Percentiles rank a stretch among this genome's conserved stretches.
These are phyloP conservation scores for Epinotia demarniana DNA, from an alignment of 2,888 invertebrate genomes.

Conservation along the genomic window DNA sequence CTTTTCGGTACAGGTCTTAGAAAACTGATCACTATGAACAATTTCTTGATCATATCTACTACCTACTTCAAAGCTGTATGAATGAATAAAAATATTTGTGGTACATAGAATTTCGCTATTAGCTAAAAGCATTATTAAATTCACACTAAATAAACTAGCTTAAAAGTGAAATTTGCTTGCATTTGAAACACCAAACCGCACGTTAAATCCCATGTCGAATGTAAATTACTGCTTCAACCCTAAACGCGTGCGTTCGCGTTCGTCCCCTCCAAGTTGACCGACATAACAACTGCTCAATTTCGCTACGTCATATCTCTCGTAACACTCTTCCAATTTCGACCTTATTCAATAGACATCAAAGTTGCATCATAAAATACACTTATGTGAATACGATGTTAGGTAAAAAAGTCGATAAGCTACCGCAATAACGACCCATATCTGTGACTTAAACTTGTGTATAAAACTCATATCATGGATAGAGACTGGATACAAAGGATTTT, in stretches of 20 bases:
- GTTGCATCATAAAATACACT: neutral
- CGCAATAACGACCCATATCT: constrained; percentile 68
- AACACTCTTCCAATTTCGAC: neutral
- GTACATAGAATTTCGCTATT: too few species aligned
- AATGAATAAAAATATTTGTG: too few species aligned
- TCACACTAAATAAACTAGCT: constrained; percentile 6
- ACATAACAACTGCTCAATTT: constrained; percentile 54
- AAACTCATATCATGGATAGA: constrained; percentile 53
- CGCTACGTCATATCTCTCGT: constrained; percentile 13
- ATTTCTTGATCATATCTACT: neutral
- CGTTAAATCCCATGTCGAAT: constrained; percentile 41
- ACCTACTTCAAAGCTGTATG: too few species aligned
- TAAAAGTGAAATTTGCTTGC: constrained; percentile 20
- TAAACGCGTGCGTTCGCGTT: constrained; percentile 35
- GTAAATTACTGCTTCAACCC: constrained; percentile 38
- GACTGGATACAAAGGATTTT: constrained; percentile 32
- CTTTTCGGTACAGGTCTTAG: neutral
- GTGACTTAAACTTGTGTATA: constrained; percentile 74
- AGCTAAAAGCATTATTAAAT: too few species aligned
- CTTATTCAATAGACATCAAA: neutral
- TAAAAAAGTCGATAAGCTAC: constrained; percentile 48
- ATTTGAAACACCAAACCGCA: constrained; percentile 38
- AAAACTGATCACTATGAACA: neutral
- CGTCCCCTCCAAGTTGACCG: constrained; percentile 69
- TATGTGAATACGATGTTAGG: neutral